Conservation (phyloP, 2,797 vertebrate species). For the Geotrypetes seraphini region DNA sequence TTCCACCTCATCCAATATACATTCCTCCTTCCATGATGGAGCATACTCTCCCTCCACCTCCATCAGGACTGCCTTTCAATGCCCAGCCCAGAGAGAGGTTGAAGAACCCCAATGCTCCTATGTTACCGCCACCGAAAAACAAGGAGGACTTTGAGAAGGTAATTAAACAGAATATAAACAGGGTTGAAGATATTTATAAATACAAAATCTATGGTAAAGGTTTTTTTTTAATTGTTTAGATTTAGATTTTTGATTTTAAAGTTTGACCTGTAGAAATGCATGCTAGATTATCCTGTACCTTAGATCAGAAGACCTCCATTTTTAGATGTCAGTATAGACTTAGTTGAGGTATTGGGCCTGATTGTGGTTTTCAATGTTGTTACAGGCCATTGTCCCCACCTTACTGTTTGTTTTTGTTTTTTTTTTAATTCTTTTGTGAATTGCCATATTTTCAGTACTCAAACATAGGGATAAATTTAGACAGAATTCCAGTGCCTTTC, state of each 20-base stretch:
- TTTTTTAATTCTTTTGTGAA: slow-evolving; percentile 52
- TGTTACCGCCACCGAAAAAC: slow-evolving; percentile 94
- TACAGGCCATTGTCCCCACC: slow-evolving; percentile 44
- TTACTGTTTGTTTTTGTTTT: no score
- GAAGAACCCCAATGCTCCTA: slow-evolving; percentile 88
- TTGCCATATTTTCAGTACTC: slow-evolving; percentile 46
- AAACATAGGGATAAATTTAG: slow-evolving; percentile 43
- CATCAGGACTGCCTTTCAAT: slow-evolving; percentile 96
- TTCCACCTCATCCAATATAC: slow-evolving; percentile 97
- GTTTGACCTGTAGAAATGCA: slow-evolving; percentile 38
- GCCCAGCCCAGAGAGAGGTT: slow-evolving; percentile 92
- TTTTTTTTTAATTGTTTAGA: slow-evolving; percentile 42
- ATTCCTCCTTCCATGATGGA: slow-evolving; percentile 99
- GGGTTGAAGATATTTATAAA: slow-evolving; percentile 47
- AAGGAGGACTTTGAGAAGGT: slow-evolving; percentile 99
- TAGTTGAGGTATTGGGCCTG: slow-evolving; percentile 8
- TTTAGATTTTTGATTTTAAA: slow-evolving; percentile 44
- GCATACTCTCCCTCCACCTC: slow-evolving; percentile 92
- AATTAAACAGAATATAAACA: slow-evolving; percentile 65
- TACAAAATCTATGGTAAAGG: slow-evolving; percentile 50
- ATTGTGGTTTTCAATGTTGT: slow-evolving; percentile 31
- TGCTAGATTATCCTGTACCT: slow-evolving; percentile 48
- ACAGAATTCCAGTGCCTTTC: slow-evolving; percentile 42
- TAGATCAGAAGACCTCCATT: slow-evolving; percentile 44
- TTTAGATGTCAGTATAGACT: no score